Evolutionary conservation across 2,797 vertebrate species (phyloP), one percentile per base, ranked within the genome.

Genomic region (Oryzias sinensis): DNA sequence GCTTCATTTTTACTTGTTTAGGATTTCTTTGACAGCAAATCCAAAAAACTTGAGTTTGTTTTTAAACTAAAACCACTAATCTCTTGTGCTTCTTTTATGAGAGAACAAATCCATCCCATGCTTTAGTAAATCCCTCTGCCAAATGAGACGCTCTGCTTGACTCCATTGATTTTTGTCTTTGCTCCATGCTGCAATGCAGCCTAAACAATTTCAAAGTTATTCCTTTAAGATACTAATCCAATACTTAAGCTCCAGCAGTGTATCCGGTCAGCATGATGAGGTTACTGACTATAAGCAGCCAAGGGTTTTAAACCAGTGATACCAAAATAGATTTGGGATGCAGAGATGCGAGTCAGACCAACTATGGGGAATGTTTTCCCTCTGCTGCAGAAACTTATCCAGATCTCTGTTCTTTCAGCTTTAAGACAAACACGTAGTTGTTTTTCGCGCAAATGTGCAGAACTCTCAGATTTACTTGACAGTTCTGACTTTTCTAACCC

Each of bases 311-410:
- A 8, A 3, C 33, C 25, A 4, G 37, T 49, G 43, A 52, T 70
- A 57, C 50, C 37, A 22, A 15, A 1, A 0, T 53, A 24, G 60
- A 33, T 16, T 1, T 53, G 62, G 20, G 22, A 14, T 8, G 24
- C 2, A 3, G 49, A 61, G 62, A 46, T 4, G 43, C 56, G 41
- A 51, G 16, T 59, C 20, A 29, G 57, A 69, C 66, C 65, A 47
- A 62, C 70, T 37, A 3, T 22, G 20, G 24, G 54, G 62, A 68
- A 74, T 69, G 74, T 74, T 40, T 56, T 59, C 47, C 58, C 54
- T 50, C 66, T 60, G 29, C 29, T 33, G 65, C 62, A 52, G 63
- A 66, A 63, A 49, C 70, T 55, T 55, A 29, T 68, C 64, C 69
- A 66, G 72, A 49, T 57, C 47, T 1, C 44, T 13, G 29, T 9